Conservation (phyloP, 1,140 invertebrate genomes). For the Cheumatopsyche charites region DNA sequence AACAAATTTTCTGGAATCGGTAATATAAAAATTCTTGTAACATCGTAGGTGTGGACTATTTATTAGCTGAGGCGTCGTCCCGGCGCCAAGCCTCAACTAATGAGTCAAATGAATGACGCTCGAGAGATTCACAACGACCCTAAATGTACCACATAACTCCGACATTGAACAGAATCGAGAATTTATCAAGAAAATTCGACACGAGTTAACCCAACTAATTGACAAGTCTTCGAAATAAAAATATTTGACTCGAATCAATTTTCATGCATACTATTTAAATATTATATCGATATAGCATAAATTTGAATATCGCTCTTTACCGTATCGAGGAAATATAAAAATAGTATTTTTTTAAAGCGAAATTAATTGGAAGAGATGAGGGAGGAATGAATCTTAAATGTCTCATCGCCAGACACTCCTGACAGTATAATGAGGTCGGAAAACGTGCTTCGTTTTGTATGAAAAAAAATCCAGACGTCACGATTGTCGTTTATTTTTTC, state of each 20-base stretch:
- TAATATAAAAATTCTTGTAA: not conserved
- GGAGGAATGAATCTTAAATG: conserved; percentile 19
- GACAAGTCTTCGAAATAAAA: no score
- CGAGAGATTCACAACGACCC: conserved; percentile 18
- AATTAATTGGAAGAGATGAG: conserved; percentile 7
- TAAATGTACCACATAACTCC: not conserved
- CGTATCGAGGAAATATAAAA: not conserved
- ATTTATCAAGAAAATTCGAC: no score
- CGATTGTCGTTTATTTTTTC: no score
- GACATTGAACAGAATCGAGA: no score
- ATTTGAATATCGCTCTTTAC: no score
- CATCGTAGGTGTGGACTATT: not conserved
- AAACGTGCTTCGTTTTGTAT: not conserved
- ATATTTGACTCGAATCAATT: no score
- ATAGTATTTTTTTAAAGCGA: conserved; percentile 10
- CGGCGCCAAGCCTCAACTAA: conserved; percentile 12
- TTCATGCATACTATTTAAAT: no score
- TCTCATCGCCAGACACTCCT: conserved; percentile 6
- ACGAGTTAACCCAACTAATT: no score
- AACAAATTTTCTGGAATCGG: no score
- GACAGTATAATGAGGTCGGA: conserved; percentile 11
- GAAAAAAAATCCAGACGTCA: no score
- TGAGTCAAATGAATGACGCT: conserved; percentile 34
- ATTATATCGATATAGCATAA: no score
- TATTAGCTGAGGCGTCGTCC: not conserved